Evolutionary conservation across 2,888 invertebrate species (phyloP), one percentile per base, ranked within the genome.

Genomic region (Platerodrilus igneus): DNA sequence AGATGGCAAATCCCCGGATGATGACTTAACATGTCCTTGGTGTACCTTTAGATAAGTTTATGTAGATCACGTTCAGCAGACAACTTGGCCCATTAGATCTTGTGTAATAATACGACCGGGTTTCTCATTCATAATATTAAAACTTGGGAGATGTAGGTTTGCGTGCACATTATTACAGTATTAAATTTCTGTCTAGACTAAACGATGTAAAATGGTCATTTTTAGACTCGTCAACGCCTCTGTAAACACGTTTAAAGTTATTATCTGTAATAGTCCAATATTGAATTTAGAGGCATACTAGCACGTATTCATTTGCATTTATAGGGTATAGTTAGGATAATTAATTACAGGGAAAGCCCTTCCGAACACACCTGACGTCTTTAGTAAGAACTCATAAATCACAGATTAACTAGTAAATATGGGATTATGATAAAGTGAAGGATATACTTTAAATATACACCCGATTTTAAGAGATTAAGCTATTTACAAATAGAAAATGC

Each of bases 1-100:
- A 40, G 41, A 49, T 44, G 47, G 35, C 42, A 51, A 45, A 46
- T 39, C 41, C 46, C 36, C 28, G 42, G 46, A 42, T 46, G 39
- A 39, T 42, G 32, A 37, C 35, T 46, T 42, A 46, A 46, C 46
- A 42, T 46, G 41, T 38, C 41, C 45, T 42, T 28, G 42, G 46
- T 42, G 42, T 42, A 37, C 38, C 29, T 37, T 31, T 37, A 33
- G 46, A 39, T 46, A 46, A 46, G 36, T 46, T 46, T 46, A 46
- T 46, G 46, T 34, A 42, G 37, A 46, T 42, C 46, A 46, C 46
- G 46, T 42, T 39, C 28, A 16, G 20, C n/a, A 20, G 19, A 30
- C 35, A 42, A 42, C 33, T 42, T 37, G 23, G 32, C 19, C 31
- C 27, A 39, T 39, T 39, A 28, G 31, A 35, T 44, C 39, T 43